Percentiles rank a stretch among this genome's conserved stretches.
phyloP scores from a whole-genome alignment of 2,888 invertebrate genomes.

The Lydus trimaculatus region DNA sequence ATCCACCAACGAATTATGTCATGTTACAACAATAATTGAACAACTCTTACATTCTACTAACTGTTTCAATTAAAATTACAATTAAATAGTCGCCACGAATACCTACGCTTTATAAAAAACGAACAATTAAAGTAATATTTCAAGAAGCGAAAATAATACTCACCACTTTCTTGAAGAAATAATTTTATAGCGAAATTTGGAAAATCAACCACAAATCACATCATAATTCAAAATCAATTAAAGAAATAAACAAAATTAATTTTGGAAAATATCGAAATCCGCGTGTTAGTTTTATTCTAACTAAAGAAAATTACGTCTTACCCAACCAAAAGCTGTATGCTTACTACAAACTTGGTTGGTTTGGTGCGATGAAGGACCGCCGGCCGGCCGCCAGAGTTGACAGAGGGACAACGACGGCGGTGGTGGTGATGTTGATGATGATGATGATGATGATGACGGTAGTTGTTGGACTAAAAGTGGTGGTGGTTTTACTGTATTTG shows the following conservation, averaged over 20 bases:
- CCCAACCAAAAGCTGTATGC: background rate
- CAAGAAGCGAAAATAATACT: background rate
- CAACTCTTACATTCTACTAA: background rate
- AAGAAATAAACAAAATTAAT: background rate
- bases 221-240: background rate
- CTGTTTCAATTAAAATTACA: constrained; percentile 4
- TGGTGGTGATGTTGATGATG: background rate
- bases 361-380: background rate
- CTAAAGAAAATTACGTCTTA: background rate
- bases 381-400: background rate
- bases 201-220: background rate
- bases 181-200: background rate
- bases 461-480: background rate
- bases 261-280: background rate
- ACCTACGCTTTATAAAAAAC: background rate
- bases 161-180: background rate
- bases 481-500: background rate
- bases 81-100: constrained; percentile 11
- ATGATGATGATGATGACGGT: background rate
- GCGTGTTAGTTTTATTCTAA: background rate
- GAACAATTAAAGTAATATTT: background rate
- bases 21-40: constrained; percentile 3
- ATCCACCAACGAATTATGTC: background rate
- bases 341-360: background rate
- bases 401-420: background rate